A percentile compares a stretch with the other conserved stretches of the same genome.
phyloP scores from a whole-genome alignment of 2,888 invertebrate genomes.

The Synergus itoensis region DNA sequence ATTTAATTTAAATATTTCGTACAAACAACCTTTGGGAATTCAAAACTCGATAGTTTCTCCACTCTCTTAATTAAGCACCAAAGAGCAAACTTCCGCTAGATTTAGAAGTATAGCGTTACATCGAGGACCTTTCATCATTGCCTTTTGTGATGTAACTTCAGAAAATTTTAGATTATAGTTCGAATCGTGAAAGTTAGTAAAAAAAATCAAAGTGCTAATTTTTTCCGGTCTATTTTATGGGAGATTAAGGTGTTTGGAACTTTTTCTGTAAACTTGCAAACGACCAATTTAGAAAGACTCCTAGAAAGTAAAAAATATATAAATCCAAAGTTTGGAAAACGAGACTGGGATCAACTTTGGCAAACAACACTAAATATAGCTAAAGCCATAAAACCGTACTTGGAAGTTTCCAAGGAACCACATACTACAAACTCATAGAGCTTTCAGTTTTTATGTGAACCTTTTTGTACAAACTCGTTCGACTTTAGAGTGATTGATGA shows the following conservation, averaged over 20 bases:
- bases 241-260: too few species aligned
- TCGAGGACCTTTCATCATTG: background rate
- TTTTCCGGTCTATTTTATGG: background rate
- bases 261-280: background rate
- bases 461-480: slow-evolving; percentile 5
- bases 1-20: background rate
- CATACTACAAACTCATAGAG: too few species aligned
- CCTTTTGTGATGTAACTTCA: background rate
- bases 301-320: background rate
- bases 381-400: background rate
- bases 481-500: slow-evolving; percentile 14
- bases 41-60: slow-evolving; percentile 27
- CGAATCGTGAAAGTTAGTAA: background rate
- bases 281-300: background rate
- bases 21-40: slow-evolving; percentile 9
- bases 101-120: slow-evolving; percentile 12
- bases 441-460: background rate
- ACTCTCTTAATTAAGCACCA: slow-evolving; percentile 19
- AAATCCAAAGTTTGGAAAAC: background rate
- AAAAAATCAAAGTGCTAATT: background rate
- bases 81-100: background rate
- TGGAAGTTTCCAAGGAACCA: background rate
- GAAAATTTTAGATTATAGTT: background rate
- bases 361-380: background rate
- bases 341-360: slow-evolving; percentile 1